phyloP scores from a whole-genome alignment of 2,888 invertebrate species.

The Patella depressa region DNA sequence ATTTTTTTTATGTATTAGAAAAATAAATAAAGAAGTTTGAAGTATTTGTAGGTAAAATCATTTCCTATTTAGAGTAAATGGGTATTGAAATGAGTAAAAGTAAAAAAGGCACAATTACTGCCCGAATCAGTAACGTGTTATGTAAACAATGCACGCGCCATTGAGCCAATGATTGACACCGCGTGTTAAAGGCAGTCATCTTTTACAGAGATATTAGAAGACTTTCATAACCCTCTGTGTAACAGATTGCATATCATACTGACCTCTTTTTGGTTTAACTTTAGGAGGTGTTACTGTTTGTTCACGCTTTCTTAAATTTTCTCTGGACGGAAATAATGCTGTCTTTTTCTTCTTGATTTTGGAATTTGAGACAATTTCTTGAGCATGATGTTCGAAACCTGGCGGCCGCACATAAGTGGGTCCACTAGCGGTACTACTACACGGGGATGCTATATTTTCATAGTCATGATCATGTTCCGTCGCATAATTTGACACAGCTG shows the following conservation, averaged over 20 bases:
- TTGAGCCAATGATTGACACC: too few relatives aligned
- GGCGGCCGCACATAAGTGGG: conserved; percentile 67
- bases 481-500: conserved; percentile 38
- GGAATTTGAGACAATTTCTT: conserved; percentile 50
- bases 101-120: too few relatives aligned
- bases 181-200: too few relatives aligned
- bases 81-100: too few relatives aligned
- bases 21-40: too few relatives aligned
- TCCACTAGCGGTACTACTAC: conserved; percentile 68
- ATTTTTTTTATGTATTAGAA: too few relatives aligned
- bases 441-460: conserved; percentile 64
- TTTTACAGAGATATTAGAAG: too few relatives aligned
- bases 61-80: too few relatives aligned
- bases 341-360: conserved; percentile 61
- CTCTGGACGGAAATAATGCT: conserved; percentile 45
- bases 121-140: too few relatives aligned
- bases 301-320: conserved; percentile 60
- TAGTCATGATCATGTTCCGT: conserved; percentile 65
- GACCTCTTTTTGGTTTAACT: conserved; percentile 63
- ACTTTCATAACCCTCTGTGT: too few relatives aligned
- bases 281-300: conserved; percentile 58
- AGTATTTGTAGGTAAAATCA: too few relatives aligned
- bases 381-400: conserved; percentile 68
- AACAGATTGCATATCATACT: conserved; percentile 12
- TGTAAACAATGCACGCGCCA: too few relatives aligned